Conservation (phyloP, 1,140 invertebrate genomes). For the Lucilia sericata region DNA sequence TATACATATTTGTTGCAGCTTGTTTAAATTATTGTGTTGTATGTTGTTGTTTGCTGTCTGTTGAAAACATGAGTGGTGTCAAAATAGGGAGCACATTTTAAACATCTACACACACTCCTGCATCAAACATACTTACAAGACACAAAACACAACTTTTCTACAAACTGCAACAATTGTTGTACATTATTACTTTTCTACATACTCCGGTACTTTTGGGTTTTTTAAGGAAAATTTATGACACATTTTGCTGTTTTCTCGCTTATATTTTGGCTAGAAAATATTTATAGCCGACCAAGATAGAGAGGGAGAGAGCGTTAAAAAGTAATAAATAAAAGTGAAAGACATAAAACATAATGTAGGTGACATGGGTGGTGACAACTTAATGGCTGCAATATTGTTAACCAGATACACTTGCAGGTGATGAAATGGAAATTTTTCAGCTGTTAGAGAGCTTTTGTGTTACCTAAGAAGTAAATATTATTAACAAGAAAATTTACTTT, state of each 20-base stretch:
- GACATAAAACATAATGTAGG: slow-evolving; percentile 39
- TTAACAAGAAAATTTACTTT: too few relatives aligned
- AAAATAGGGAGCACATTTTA: slow-evolving; percentile 36
- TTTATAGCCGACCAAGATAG: neutral
- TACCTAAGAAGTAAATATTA: neutral
- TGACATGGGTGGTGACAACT: slow-evolving; percentile 40
- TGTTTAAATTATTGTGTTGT: slow-evolving; percentile 40
- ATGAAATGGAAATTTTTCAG: neutral
- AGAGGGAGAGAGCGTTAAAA: neutral
- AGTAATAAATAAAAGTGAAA: slow-evolving; percentile 33
- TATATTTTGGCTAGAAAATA: neutral
- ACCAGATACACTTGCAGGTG: neutral
- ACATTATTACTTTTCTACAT: neutral
- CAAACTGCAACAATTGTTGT: too few relatives aligned
- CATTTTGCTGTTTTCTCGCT: neutral
- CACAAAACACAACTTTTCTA: neutral
- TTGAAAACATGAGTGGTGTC: slow-evolving; percentile 42
- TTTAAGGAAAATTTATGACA: slow-evolving; percentile 39
- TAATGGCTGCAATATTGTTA: slow-evolving; percentile 24
- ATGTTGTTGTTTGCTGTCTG: slow-evolving; percentile 22
- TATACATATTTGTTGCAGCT: slow-evolving; percentile 11
- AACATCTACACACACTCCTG: neutral
- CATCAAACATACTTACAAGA: neutral
- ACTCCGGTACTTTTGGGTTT: neutral
- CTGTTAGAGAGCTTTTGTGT: neutral